Evolutionary conservation across 2,888 invertebrate species (phyloP).

Genomic region (Corbicula japonica): DNA sequence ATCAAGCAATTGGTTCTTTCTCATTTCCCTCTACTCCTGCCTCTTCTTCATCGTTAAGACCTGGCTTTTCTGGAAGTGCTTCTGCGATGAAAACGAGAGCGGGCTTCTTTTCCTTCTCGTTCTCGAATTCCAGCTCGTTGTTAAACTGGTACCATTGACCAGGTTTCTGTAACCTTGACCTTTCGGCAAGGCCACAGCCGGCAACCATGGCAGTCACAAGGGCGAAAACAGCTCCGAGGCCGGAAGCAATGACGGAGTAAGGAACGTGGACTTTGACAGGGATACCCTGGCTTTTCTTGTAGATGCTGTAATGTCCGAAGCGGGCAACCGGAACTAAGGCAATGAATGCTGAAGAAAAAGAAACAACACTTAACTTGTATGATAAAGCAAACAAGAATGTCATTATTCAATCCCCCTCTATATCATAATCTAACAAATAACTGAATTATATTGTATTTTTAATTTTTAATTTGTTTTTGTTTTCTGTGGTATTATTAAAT

Average conservation of each 20-base stretch:
- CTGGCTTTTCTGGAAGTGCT: conserved; percentile 55
- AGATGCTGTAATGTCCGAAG: conserved; percentile 41
- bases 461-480: too few species aligned
- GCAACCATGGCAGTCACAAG: conserved; percentile 33
- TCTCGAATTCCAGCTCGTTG: conserved; percentile 45
- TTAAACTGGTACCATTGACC: conserved; percentile 57
- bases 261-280: conserved; percentile 35
- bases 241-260: conserved; percentile 42
- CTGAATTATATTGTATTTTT: too few species aligned
- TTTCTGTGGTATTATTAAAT: too few species aligned
- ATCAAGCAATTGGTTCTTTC: conserved; percentile 5
- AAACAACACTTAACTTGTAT: too few species aligned
- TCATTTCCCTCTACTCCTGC: not conserved
- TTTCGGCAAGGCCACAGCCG: conserved; percentile 25
- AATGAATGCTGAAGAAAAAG: conserved; percentile 41
- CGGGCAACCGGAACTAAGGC: conserved; percentile 43
- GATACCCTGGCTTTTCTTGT: conserved; percentile 27
- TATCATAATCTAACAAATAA: too few species aligned
- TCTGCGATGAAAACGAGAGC: conserved; percentile 54
- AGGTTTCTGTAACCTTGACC: not conserved
- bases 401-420: too few species aligned
- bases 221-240: conserved; percentile 24
- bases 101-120: conserved; percentile 47
- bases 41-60: conserved; percentile 30
- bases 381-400: too few species aligned